phyloP scores from a whole-genome alignment of 2,888 invertebrate genomes.

The Apotomis turbidana region DNA sequence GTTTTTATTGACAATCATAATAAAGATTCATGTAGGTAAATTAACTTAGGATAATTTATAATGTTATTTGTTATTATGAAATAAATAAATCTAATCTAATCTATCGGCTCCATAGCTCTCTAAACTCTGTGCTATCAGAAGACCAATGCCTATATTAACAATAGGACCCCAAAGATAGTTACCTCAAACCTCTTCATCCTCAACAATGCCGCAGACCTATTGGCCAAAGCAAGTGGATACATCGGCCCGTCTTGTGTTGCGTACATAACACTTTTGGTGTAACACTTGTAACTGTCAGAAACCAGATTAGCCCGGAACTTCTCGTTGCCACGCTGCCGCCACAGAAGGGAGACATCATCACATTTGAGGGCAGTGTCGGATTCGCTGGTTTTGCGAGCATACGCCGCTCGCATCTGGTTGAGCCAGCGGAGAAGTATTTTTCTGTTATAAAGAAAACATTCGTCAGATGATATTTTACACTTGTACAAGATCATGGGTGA shows the following conservation, averaged over 20 bases:
- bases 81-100: too few species aligned
- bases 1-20: too few species aligned
- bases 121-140: too few species aligned
- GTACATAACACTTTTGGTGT: constrained; percentile 85
- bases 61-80: too few species aligned
- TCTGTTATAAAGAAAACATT: constrained; percentile 49
- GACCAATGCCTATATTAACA: too few species aligned
- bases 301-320: constrained; percentile 82
- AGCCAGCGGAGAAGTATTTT: constrained; percentile 72
- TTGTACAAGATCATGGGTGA: too few species aligned
- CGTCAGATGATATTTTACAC: too few species aligned
- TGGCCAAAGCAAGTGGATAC: constrained; percentile 86
- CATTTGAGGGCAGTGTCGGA: constrained; percentile 68
- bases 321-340: constrained; percentile 83
- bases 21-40: too few species aligned
- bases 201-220: constrained; percentile 87
- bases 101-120: too few species aligned
- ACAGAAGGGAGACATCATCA: constrained; percentile 64
- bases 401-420: constrained; percentile 63
- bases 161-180: constrained; percentile 34
- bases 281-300: constrained; percentile 81
- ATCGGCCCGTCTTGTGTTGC: constrained; percentile 82
- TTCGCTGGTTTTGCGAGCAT: constrained; percentile 60
- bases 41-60: too few species aligned
- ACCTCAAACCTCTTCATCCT: constrained; percentile 85